phyloP scores from a whole-genome alignment of 2,797 vertebrate species.

The Neoniphon sammara region DNA sequence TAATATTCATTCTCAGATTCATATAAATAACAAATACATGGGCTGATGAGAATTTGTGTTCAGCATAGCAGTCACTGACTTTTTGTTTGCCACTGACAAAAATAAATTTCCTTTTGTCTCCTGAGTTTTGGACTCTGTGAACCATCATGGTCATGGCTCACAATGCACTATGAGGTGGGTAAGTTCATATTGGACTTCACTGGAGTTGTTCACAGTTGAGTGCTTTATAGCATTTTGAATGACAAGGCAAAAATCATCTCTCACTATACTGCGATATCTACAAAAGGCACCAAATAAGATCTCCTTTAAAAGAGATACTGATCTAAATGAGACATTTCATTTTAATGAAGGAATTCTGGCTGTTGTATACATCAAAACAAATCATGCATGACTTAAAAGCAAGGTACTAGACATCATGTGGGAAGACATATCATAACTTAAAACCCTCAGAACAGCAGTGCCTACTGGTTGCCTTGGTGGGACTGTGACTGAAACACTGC shows the following conservation, averaged over 20 bases:
- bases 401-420: conserved; percentile 4
- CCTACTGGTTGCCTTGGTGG: neutral
- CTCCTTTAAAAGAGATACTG: no score
- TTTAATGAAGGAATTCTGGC: no score
- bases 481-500: neutral
- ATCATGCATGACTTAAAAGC: conserved; percentile 19
- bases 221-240: conserved; percentile 17
- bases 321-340: no score
- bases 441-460: neutral
- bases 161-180: neutral
- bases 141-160: neutral
- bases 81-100: no score
- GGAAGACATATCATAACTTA: conserved; percentile 2
- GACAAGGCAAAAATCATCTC: no score
- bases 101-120: no score
- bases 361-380: neutral
- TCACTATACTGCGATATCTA: neutral
- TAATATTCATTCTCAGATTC: no score
- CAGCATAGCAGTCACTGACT: no score
- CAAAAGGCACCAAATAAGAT: conserved; percentile 21
- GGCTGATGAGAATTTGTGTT: no score
- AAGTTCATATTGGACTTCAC: conserved; percentile 10
- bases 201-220: conserved; percentile 32
- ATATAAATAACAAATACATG: no score
- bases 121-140: conserved; percentile 8